Percentiles rank a stretch among this genome's conserved stretches.
Conservation (phyloP, 1,140 invertebrate species). For the Orius laevigatus region DNA sequence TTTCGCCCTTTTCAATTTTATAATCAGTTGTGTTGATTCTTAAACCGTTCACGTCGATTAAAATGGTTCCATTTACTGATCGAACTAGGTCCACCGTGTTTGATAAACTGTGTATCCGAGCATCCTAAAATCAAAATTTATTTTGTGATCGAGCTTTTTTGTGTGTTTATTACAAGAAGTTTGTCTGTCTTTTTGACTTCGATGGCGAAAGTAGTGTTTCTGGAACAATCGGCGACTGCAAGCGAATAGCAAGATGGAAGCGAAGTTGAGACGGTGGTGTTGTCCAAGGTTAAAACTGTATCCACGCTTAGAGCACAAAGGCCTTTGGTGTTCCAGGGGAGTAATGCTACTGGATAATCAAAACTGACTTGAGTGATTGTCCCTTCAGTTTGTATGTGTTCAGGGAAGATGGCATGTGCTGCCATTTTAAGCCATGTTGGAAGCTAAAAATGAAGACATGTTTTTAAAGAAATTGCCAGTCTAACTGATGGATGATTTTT, state of each 20-base stretch:
- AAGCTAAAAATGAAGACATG: conserved; percentile 17
- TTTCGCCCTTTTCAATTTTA: no score
- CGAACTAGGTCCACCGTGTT: no score
- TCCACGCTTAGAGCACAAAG: conserved; percentile 21
- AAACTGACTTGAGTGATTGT: conserved; percentile 19
- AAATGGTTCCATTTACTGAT: no score
- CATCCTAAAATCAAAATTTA: no score
- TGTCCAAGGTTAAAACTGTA: conserved; percentile 22
- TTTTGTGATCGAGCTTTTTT: no score
- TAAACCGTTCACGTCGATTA: no score
- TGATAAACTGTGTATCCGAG: no score
- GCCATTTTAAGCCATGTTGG: conserved; percentile 23
- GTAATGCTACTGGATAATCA: conserved; percentile 15
- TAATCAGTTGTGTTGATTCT: no score
- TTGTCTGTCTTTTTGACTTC: conserved; percentile 18
- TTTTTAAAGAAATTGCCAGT: neutral
- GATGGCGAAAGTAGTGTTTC: conserved; percentile 19
- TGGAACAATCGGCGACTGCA: conserved; percentile 23
- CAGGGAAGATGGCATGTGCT: conserved; percentile 22
- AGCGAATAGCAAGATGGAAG: conserved; percentile 20
- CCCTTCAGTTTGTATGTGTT: conserved; percentile 22
- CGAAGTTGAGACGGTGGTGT: conserved; percentile 19
- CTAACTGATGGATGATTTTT: neutral
- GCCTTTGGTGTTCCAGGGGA: conserved; percentile 21
- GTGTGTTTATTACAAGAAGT: conserved; percentile 11